Evolutionary conservation across 1,140 invertebrate species (phyloP).

Genomic region (Solenopsis invicta): DNA sequence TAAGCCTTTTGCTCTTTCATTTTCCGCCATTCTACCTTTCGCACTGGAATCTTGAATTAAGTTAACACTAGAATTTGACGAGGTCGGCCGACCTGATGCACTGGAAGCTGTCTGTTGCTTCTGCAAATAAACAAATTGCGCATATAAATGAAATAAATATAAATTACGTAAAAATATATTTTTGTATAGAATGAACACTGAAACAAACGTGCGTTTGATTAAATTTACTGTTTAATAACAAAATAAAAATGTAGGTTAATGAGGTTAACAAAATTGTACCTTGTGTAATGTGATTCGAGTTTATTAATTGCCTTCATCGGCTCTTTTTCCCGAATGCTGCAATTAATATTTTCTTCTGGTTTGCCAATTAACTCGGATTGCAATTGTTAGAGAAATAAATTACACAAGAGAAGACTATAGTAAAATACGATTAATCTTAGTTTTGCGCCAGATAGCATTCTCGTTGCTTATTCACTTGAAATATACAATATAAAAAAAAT

Average conservation of each 20-base stretch:
- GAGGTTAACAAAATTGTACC: constrained; percentile 34
- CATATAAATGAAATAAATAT: constrained; percentile 1
- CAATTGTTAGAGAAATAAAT: constrained; percentile 30
- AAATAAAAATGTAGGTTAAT: constrained; percentile 3
- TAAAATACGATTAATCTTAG: constrained; percentile 8
- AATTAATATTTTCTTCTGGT: constrained; percentile 11
- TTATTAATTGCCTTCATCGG: constrained; percentile 9
- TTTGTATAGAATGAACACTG: neutral
- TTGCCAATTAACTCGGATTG: constrained; percentile 13
- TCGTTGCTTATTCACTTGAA: constrained; percentile 44
- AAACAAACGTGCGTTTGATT: neutral
- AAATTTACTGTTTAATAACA: neutral
- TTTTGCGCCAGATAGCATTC: neutral
- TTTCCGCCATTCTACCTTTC: constrained; percentile 77
- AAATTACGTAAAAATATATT: constrained; percentile 9
- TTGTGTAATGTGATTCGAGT: neutral
- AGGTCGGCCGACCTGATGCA: constrained; percentile 63
- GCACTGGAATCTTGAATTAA: constrained; percentile 53
- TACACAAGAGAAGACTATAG: neutral
- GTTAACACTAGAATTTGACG: constrained; percentile 66
- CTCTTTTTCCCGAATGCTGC: neutral
- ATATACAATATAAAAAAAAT: constrained; percentile 1
- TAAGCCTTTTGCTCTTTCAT: constrained; percentile 11
- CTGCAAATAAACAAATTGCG: constrained; percentile 50
- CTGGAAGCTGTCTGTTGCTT: constrained; percentile 67